phyloP scores from a whole-genome alignment of 2,797 vertebrate genomes.

The Halcyon leucocephala region DNA sequence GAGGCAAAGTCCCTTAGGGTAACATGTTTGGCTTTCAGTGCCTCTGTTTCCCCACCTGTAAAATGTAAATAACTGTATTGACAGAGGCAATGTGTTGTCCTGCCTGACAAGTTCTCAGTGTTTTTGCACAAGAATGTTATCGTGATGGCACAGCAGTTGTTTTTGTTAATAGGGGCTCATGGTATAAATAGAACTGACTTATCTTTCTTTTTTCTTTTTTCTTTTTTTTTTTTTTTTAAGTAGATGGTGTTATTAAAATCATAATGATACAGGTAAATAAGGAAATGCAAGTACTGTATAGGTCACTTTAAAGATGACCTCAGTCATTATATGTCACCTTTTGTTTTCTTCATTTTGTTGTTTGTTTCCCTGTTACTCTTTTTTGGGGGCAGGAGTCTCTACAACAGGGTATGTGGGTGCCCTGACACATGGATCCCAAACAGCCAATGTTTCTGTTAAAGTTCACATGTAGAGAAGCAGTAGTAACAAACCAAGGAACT shows the following conservation, averaged over 20 bases:
- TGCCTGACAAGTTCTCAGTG: neutral
- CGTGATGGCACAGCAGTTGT: neutral
- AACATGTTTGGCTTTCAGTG: neutral
- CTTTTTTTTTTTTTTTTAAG: neutral
- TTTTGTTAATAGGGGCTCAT: neutral
- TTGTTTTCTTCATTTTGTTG: neutral
- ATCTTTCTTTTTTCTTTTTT: no score
- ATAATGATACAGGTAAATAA: neutral
- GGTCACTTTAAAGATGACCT: neutral
- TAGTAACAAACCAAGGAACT: neutral
- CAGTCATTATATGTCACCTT: neutral
- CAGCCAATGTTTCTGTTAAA: neutral
- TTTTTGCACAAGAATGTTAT: neutral
- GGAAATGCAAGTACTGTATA: neutral
- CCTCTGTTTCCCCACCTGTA: neutral
- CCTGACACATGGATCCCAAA: neutral
- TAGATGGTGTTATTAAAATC: neutral
- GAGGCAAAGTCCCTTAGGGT: neutral
- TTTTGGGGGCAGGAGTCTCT: neutral
- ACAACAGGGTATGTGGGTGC: neutral
- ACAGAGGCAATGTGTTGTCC: neutral
- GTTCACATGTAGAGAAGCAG: neutral
- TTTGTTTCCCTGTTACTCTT: neutral
- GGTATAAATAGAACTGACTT: neutral
- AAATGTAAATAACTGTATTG: neutral